Percentiles rank a stretch among this genome's conserved stretches.
These are phyloP conservation scores for Drosophila asahinai DNA, from an alignment of 1,140 invertebrate genomes.

Conservation along the genomic window DNA sequence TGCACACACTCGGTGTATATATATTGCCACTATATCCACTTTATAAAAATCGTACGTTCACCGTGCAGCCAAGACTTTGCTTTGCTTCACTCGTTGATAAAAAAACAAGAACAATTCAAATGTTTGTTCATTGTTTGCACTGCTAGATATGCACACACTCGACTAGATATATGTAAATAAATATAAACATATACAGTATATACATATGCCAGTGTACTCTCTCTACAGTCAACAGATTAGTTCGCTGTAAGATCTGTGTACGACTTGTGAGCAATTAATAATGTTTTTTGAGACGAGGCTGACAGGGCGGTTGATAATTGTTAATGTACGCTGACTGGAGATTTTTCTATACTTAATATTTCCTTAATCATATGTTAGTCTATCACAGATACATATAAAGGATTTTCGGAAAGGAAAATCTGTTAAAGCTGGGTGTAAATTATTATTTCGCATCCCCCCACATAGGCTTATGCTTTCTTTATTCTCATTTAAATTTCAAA, in stretches of 20 bases:
- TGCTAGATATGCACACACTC: slow-evolving; percentile 40
- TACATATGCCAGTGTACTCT: slow-evolving; percentile 27
- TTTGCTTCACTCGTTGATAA: slow-evolving; percentile 27
- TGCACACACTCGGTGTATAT: slow-evolving; percentile 29
- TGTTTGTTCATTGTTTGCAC: slow-evolving; percentile 46
- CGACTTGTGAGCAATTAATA: slow-evolving; percentile 43
- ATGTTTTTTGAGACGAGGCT: slow-evolving; percentile 14
- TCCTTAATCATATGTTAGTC: too few species aligned
- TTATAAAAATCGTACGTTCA: slow-evolving; percentile 31
- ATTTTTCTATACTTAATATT: not conserved
- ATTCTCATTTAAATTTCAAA: not conserved
- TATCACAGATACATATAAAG: not conserved
- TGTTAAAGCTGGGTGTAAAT: not conserved
- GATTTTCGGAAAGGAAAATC: not conserved
- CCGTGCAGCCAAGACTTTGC: slow-evolving; percentile 19
- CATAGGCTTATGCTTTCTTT: not conserved
- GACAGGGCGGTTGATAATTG: slow-evolving; percentile 2
- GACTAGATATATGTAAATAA: not conserved
- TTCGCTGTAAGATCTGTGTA: slow-evolving; percentile 38
- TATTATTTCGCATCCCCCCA: not conserved
- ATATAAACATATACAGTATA: not conserved
- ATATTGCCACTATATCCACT: slow-evolving; percentile 27
- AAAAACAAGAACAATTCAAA: slow-evolving; percentile 44
- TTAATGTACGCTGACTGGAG: slow-evolving; percentile 20
- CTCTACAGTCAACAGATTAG: slow-evolving; percentile 51